Conservation (phyloP, 2,797 vertebrate genomes). For the Tokudaia muenninki region DNA sequence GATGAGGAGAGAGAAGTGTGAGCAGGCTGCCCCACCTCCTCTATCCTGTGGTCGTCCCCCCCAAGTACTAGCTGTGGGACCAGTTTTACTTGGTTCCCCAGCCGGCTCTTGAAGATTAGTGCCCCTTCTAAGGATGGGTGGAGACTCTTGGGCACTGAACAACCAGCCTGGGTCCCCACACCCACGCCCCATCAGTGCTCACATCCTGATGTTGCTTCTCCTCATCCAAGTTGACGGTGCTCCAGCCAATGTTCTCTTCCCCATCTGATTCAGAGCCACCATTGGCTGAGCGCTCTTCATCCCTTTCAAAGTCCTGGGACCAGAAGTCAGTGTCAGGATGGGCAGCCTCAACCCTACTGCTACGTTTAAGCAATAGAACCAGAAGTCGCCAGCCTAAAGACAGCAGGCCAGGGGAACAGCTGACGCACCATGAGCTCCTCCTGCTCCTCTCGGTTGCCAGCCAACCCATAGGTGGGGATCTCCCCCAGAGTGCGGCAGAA, state of each 20-base stretch:
- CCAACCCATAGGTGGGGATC: conserved; percentile 95
- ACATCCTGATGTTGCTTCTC: conserved; percentile 93
- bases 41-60: neutral
- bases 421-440: conserved; percentile 93
- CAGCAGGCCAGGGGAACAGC: neutral
- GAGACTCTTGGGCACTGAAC: neutral
- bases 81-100: fast-evolving
- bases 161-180: neutral
- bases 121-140: neutral
- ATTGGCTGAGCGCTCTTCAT: conserved; percentile 91
- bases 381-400: neutral
- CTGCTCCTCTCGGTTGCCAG: conserved; percentile 96
- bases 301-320: conserved; percentile 93
- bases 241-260: conserved; percentile 96
- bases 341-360: fast-evolving
- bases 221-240: conserved; percentile 94
- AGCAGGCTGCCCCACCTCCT: neutral
- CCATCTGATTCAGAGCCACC: conserved; percentile 92
- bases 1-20: fast-evolving
- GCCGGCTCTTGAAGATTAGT: neutral
- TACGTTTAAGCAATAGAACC: neutral
- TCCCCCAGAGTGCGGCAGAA: conserved; percentile 96
- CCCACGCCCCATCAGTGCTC: conserved; percentile 51
- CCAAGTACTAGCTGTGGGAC: too few species aligned
- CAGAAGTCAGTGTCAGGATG: neutral